Evolutionary conservation across 1,140 invertebrate species (phyloP), one percentile per base, ranked within the genome.

Genomic region (Chionoecetes opilio): DNA sequence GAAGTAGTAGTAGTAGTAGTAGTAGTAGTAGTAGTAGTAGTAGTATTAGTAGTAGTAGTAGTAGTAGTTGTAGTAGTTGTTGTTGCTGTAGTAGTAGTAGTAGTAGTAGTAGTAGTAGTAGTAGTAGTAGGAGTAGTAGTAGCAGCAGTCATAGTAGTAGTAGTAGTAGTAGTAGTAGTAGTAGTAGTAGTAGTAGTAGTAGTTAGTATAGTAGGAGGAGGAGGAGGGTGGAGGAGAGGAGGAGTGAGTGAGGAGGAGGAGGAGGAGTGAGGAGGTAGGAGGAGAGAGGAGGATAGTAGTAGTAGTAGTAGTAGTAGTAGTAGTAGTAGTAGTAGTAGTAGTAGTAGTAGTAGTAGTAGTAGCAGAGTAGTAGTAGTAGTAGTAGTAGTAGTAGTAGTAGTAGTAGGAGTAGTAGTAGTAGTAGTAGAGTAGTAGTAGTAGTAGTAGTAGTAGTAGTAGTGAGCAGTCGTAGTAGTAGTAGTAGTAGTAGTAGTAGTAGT

Each of bases 311-410:
- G 53, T 63, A 91, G 53, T 91, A 26, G 53, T 75, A 75, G 89
- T 75, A 91, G 53, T 91, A 75, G 38, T 91, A 53, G 53, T 91
- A 63, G 53, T 91, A 63, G 89, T 63, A 63, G 89, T 91, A 75
- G 89, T 63, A 75, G 89, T 53, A 75, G 53, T 91, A 75, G 89
- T 53, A 75, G 53, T 91, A 75, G 53, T 63, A 91, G 89, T 63
- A 53, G 86, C 38, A 63, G 89, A 63, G 89, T 91, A 34, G 89
- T 63, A 34, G 41, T 26, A 21, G 53, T 21, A 21, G 53, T 75
- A 21, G 53, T 75, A 21, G 53, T 75, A 21, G 53, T 75, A 21
- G 53, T 26, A 21, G 53, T 75, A 21, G 53, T 75, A 21, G 53
- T 53, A 63, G 53, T 91, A 29, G 53, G 63, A 63, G 53, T 91